Base-by-base conservation (phyloP, 2,888 invertebrate species). In the Drosophila percnosoma region DNA sequence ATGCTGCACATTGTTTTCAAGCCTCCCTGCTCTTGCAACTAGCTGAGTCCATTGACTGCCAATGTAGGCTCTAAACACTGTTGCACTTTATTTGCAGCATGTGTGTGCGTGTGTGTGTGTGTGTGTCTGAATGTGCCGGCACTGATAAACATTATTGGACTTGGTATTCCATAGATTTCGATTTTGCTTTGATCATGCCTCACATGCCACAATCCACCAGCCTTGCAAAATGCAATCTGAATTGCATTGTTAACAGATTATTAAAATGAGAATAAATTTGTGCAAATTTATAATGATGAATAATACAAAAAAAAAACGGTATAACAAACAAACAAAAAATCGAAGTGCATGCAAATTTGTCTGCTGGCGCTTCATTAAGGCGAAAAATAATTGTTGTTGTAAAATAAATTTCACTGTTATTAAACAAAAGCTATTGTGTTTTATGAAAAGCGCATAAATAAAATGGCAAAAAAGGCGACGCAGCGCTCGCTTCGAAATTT, bases 381-480 rank as follows among this genome's bases (percentile, higher is more conserved):
- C 73, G 57, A 62, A 55, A 73, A 75, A 67, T 75, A 68, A 70
- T 58, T 67, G 66, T 61, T 74, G 69, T 60, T 67, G 62, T 29
- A 67, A 66, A 73, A 80, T 84, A 85, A 83, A 84, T 89, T 81
- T 73, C 78, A 77, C 67, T 78, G 81, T 81, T 88, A 86, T 87
- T 86, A 83, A 89, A 87, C 89, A 87, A 86, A 84, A 88, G 86
- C 79, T 82, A 85, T 85, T 87, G 89, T 90, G 89, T 81, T 89
- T 90, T 86, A 79, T 87, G 87, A 87, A 90, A 83, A 86, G 78
- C 83, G 80, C 83, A 89, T 90, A 90, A 90, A 90, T 86, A 87
- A 86, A 88, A 80, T 69, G 82, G 78, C 80, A 88, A 85, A 88
- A 82, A 82, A 83, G 82, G 83, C 75, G 71, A 82, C 84, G 58